These are phyloP conservation scores for Chloroceryle amazona DNA, from an alignment of 2,797 vertebrate species.

Conservation along the genomic window DNA sequence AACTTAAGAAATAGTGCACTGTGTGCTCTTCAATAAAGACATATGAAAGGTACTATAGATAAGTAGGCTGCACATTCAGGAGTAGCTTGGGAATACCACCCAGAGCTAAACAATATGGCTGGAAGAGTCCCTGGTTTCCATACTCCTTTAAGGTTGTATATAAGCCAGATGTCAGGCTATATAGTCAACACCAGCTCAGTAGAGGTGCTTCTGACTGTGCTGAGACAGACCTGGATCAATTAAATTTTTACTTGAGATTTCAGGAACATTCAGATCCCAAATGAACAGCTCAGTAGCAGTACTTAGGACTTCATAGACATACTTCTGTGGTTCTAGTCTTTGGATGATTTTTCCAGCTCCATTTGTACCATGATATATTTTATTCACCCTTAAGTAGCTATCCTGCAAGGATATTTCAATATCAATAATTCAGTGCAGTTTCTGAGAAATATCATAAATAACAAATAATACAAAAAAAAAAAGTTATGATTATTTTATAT, in stretches of 20 bases:
- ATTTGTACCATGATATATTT: neutral
- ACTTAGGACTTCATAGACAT: neutral
- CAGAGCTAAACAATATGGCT: neutral
- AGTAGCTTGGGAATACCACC: neutral
- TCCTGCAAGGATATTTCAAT: neutral
- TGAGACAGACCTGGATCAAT: neutral
- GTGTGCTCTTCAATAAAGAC: neutral
- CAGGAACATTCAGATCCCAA: neutral
- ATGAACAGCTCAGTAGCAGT: neutral
- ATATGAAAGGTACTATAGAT: neutral
- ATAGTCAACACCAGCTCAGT: neutral
- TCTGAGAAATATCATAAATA: constrained; percentile 20
- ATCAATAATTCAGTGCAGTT: neutral
- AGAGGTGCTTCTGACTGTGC: neutral
- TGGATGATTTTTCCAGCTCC: neutral
- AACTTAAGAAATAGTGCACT: neutral
- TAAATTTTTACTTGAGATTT: neutral
- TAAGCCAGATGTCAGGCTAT: neutral
- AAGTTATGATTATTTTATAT: neutral
- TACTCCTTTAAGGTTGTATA: neutral
- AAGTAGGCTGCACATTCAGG: neutral
- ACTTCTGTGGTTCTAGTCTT: neutral
- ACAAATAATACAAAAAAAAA: neutral
- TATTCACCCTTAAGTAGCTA: neutral
- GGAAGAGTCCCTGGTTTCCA: neutral